Percentiles rank a stretch among this genome's conserved stretches.
Conservation (phyloP, 2,113 vertebrate genomes). For the Tiliqua scincoides region DNA sequence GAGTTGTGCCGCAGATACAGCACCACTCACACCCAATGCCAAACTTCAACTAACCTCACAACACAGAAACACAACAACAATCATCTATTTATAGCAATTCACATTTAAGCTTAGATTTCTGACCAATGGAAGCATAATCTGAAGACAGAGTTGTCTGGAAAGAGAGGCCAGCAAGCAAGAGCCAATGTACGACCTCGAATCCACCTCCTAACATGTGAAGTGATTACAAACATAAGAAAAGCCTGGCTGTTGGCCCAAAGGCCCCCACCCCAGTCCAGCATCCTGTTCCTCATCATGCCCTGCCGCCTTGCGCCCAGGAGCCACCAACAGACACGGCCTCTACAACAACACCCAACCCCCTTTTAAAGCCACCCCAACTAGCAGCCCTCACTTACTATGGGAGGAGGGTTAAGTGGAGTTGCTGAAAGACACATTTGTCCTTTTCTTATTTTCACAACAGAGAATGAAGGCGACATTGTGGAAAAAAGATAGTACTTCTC, state of each 20-base stretch:
- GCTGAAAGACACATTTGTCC: neutral
- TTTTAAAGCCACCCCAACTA: no score
- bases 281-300: no score
- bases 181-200: no score
- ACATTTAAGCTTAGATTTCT: neutral
- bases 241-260: no score
- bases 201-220: no score
- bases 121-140: accelerated
- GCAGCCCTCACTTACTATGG: neutral
- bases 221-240: no score
- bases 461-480: neutral
- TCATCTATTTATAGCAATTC: neutral
- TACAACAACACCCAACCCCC: no score
- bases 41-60: neutral
- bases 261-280: no score
- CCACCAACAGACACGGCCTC: neutral
- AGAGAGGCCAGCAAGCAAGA: no score
- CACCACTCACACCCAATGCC: neutral
- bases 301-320: neutral
- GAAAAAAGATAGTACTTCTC: neutral
- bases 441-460: neutral
- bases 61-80: neutral
- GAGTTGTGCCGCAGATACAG: neutral
- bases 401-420: neutral
- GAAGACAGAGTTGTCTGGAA: neutral